A percentile compares a stretch with the other conserved stretches of the same genome.
Evolutionary conservation across 2,888 invertebrate genomes (phyloP).

Genomic region (Patella depressa): DNA sequence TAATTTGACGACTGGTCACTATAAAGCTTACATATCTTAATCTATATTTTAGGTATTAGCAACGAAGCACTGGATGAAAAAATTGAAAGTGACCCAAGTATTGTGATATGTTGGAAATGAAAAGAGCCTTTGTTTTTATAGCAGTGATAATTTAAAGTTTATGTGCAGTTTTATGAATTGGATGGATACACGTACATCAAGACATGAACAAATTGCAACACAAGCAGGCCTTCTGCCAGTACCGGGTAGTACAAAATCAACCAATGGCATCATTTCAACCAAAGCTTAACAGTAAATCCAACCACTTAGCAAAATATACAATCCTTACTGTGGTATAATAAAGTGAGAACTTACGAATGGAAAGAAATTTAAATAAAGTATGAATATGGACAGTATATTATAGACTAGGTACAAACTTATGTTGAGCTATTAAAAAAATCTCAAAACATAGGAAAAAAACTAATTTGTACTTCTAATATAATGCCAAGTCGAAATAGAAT

Average conservation of each 20-base stretch:
- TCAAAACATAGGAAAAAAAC: too few relatives aligned
- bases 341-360: too few relatives aligned
- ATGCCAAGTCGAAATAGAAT: too few relatives aligned
- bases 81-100: conserved; percentile 57
- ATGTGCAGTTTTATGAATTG: neutral
- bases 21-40: conserved; percentile 1
- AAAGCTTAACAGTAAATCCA: neutral
- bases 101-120: conserved; percentile 62
- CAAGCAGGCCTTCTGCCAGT: conserved; percentile 5
- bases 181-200: neutral
- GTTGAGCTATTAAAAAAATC: too few relatives aligned
- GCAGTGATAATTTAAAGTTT: neutral
- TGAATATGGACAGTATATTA: too few relatives aligned
- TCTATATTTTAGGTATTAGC: conserved; percentile 48
- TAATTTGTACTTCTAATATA: too few relatives aligned
- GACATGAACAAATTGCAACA: neutral
- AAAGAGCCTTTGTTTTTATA: neutral
- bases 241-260: conserved; percentile 1
- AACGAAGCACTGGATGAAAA: conserved; percentile 57
- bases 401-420: too few relatives aligned
- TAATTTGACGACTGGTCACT: too few relatives aligned
- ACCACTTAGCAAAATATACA: too few relatives aligned
- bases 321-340: too few relatives aligned
- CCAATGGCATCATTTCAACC: neutral
- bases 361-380: too few relatives aligned